A percentile compares a stretch with the other conserved stretches of the same genome.
Conservation (phyloP, 2,113 vertebrate species). For the Himantopus leucocephalus region DNA sequence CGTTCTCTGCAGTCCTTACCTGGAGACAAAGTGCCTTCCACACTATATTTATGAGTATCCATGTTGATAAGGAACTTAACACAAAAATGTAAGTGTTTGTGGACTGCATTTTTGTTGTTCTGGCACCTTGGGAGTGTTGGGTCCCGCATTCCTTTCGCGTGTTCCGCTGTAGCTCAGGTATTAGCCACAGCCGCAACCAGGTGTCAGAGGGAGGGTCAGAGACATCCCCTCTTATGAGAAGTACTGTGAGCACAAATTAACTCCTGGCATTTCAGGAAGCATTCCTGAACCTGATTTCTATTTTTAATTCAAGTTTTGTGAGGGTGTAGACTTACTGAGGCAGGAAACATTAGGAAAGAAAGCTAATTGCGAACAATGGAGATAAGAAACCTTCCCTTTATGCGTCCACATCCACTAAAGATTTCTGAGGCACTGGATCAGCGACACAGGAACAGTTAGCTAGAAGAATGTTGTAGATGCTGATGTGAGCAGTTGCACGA, state of each 20-base stretch:
- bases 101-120: background rate
- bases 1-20: background rate
- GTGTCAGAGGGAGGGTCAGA: background rate
- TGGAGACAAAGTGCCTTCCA: background rate
- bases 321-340: background rate
- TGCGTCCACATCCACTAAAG: fast-evolving
- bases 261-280: background rate
- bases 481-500: background rate
- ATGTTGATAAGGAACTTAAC: background rate
- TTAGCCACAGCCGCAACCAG: background rate
- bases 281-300: background rate
- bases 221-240: background rate
- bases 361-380: background rate
- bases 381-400: background rate
- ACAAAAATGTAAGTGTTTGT: background rate
- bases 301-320: background rate
- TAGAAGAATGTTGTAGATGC: background rate
- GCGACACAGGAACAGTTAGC: background rate
- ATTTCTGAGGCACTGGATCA: background rate
- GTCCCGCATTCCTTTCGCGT: background rate
- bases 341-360: background rate
- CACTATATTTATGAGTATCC: background rate
- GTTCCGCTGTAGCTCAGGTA: background rate
- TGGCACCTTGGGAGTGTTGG: background rate
- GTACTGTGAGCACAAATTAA: background rate